Base-by-base conservation (phyloP, 2,797 vertebrate species). In the Lepus townsendii region DNA sequence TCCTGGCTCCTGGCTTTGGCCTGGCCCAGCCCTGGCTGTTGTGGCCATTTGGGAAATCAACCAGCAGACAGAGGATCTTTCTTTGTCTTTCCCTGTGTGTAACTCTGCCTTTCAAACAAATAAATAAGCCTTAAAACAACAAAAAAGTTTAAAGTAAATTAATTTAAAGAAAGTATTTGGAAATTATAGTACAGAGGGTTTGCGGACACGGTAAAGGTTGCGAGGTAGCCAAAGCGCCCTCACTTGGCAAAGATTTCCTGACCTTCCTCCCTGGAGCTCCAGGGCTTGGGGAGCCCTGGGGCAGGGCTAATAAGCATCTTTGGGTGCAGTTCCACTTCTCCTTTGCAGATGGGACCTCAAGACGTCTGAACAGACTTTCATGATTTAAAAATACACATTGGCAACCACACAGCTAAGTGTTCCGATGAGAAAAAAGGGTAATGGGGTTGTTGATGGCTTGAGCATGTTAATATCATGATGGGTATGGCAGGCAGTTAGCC, bases 161-260 rank as follows among this genome's bases (percentile, higher is more conserved):
- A 60, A 57, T 65, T 26, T 89, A 52, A 79, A 32, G 63, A 54
- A 54, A 79, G 19, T 71, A 76, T 35, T 63, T 82, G 50, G 42
- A 66, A 89, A 73, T 78, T 26, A 73, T 12, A 82, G 7, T 32
- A 54, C 68, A 63, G 54, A 68, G 52, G 38, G 68, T 63, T 86
- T 54, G 13, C 30, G 9, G 42, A 84, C 32, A 52, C 4, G 63
- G 63, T 27, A 32, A 71, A 85, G 73, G n/a, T 19, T 75, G 26
- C 76, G 66, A 71, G 24, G 11, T 13, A 60, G 72, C 47, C 24
- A 73, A 68, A 86, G 62, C 57, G 42, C n/a, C 30, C 54, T 3
- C 50, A 47, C 65, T 88, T 72, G 88, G 77, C 57, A 42, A 77
- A 93, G 50, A 52, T 94, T 88, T 94, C 30, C 52, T 20, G 47